Base-by-base conservation (phyloP, 2,113 vertebrate species). In the Pitta sordida region DNA sequence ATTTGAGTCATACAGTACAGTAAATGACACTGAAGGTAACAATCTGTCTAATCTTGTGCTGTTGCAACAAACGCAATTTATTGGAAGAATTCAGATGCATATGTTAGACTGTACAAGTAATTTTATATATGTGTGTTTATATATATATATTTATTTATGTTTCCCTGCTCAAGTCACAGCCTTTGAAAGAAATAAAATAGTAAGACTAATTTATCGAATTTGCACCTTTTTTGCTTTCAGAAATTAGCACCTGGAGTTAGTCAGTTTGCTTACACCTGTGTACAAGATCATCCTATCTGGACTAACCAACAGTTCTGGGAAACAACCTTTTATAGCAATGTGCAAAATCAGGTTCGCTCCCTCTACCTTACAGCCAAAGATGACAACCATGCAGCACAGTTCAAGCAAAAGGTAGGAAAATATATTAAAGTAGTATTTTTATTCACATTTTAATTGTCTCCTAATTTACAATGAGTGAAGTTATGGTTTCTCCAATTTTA, bases 261-360 rank as follows among this genome's bases (percentile, higher is more conserved):
- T 98, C 99, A 99, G 95, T 99, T 99, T 98, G 99, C 98, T 68
- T 99, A 99, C 95, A 99, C 98, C 34, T 99, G 99, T 97, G 98
- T 99, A 11, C 99, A 99, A 93, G 99, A 99, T 90, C 99, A 99
- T 97, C 98, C 99, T 46, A 98, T 99, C 82, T 99, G 99, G 99
- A 98, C 99, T 88, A 99, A 98, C 96, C 99, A 99, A 88, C 99
- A 99, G 79, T 99, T 99, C 93, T 99, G 99, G 99, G 99, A 99
- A 97, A 98, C 99, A 83, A 99, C 99, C 20, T 99, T 99, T 97
- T 99, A 99, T 60, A 99, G 98, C 64, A 99, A 99, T 3, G 99
- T 99, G 39, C 99, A 99, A 89, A 98, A 98, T 88, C 99, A 99
- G 96, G 99, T 99, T 96, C 97, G 99, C 39, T 97, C 98, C 43